A percentile compares a stretch with the other conserved stretches of the same genome.
phyloP scores from a whole-genome alignment of 1,140 invertebrate genomes.

The Drosophila insularis region DNA sequence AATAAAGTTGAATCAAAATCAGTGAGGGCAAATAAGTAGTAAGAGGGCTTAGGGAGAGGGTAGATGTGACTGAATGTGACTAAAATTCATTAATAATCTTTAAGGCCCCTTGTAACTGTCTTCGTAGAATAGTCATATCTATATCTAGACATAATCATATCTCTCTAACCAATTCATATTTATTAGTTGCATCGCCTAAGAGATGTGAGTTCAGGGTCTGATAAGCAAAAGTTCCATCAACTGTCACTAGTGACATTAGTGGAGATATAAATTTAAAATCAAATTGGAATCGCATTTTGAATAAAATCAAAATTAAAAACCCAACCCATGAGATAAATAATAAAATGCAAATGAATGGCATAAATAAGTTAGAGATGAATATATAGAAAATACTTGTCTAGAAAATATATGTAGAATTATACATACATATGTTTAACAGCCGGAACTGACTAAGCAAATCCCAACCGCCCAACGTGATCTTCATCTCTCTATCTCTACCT shows the following conservation, averaged over 20 bases:
- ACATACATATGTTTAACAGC: slow-evolving; percentile 60
- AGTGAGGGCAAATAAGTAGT: no score
- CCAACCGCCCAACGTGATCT: slow-evolving; percentile 39
- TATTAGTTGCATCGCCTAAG: not conserved
- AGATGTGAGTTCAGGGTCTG: slow-evolving; percentile 59
- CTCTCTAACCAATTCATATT: slow-evolving; percentile 42
- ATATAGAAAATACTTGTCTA: slow-evolving; percentile 7
- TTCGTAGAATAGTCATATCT: not conserved
- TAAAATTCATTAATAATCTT: not conserved
- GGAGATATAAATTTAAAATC: slow-evolving; percentile 13
- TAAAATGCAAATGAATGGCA: slow-evolving; percentile 14
- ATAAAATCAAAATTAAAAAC: not conserved
- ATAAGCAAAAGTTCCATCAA: slow-evolving; percentile 28
- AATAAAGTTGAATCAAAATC: slow-evolving; percentile 1
- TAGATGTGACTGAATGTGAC: not conserved
- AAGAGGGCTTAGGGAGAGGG: not conserved
- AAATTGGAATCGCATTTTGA: slow-evolving; percentile 23
- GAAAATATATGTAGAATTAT: slow-evolving; percentile 45
- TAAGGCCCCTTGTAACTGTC: not conserved
- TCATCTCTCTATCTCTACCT: not conserved
- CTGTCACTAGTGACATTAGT: slow-evolving; percentile 7
- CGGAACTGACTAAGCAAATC: slow-evolving; percentile 59
- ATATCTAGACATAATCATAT: slow-evolving; percentile 19
- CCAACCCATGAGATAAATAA: slow-evolving; percentile 21
- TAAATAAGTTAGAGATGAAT: slow-evolving; percentile 10